A percentile compares a stretch with the other conserved stretches of the same genome.
Conservation (phyloP, 2,797 vertebrate species). For the Typhlichthys eigenmanni region DNA sequence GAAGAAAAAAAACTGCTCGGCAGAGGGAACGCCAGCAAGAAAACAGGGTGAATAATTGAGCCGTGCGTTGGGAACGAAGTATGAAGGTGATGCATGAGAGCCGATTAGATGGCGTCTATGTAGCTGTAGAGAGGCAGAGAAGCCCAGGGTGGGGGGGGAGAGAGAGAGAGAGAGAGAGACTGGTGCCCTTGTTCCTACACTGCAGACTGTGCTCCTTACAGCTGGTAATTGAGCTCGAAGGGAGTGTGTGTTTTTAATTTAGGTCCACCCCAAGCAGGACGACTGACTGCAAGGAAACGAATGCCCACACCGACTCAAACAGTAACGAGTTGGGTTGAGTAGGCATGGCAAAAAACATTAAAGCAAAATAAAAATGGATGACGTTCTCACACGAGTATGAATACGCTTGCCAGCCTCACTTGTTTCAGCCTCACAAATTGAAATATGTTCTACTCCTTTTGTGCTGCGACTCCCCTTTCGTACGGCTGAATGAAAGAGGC, state of each 20-base stretch:
- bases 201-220: constrained; percentile 10
- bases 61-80: constrained; percentile 36
- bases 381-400: not conserved
- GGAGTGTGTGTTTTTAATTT: constrained; percentile 23
- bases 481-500: no score
- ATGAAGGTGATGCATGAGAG: constrained; percentile 61
- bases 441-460: no score
- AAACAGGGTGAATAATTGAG: constrained; percentile 49
- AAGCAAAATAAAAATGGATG: no score
- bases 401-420: not conserved
- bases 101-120: constrained; percentile 49
- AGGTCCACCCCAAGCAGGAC: constrained; percentile 5
- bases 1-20: no score
- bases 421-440: no score
- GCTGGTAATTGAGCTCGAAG: constrained; percentile 44
- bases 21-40: not conserved
- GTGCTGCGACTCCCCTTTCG: no score
- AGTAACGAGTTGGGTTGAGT: not conserved
- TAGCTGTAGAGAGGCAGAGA: constrained; percentile 14
- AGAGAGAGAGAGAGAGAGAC: constrained; percentile 5
- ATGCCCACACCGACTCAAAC: constrained; percentile 1
- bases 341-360: not conserved
- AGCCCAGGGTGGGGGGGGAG: not conserved
- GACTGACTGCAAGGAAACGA: constrained; percentile 4
- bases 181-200: not conserved